Evolutionary conservation across 2,888 invertebrate species (phyloP).

Genomic region (Chrysodeixis includens): DNA sequence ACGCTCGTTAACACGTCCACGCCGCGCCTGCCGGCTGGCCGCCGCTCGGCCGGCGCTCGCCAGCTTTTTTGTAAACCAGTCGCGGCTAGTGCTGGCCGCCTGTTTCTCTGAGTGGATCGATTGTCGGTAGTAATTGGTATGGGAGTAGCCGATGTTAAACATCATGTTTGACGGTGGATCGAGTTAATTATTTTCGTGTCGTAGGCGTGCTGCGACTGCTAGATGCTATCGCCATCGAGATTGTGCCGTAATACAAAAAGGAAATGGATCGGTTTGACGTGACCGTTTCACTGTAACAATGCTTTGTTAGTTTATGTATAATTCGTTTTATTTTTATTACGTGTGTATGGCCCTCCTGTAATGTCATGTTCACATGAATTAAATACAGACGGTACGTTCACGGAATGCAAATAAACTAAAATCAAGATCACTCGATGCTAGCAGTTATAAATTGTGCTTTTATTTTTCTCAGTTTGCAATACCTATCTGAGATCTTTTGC

Average conservation of each 20-base stretch:
- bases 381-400: slow-evolving; percentile 47
- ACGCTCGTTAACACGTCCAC: slow-evolving; percentile 84
- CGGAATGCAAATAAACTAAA: slow-evolving; percentile 68
- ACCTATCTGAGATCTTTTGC: slow-evolving; percentile 74
- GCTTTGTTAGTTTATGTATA: slow-evolving; percentile 69
- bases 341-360: slow-evolving; percentile 26
- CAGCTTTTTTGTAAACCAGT: slow-evolving; percentile 75
- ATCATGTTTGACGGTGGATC: slow-evolving; percentile 84
- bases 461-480: slow-evolving; percentile 66
- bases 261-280: slow-evolving; percentile 79
- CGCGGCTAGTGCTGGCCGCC: slow-evolving; percentile 77
- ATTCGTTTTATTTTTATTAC: slow-evolving; percentile 59
- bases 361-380: slow-evolving; percentile 50
- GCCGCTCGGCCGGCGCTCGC: slow-evolving; percentile 53
- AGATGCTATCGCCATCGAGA: slow-evolving; percentile 81
- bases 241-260: slow-evolving; percentile 75
- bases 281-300: slow-evolving; percentile 66
- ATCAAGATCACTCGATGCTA: slow-evolving; percentile 67
- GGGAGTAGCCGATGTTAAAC: slow-evolving; percentile 87
- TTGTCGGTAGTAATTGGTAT: slow-evolving; percentile 87
- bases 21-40: slow-evolving; percentile 29
- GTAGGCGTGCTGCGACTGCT: slow-evolving; percentile 79
- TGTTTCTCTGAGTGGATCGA: slow-evolving; percentile 82
- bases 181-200: slow-evolving; percentile 88
- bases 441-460: slow-evolving; percentile 64